Conservation (phyloP, 2,797 vertebrate genomes). For the Parauchenoglanis punctatus region DNA sequence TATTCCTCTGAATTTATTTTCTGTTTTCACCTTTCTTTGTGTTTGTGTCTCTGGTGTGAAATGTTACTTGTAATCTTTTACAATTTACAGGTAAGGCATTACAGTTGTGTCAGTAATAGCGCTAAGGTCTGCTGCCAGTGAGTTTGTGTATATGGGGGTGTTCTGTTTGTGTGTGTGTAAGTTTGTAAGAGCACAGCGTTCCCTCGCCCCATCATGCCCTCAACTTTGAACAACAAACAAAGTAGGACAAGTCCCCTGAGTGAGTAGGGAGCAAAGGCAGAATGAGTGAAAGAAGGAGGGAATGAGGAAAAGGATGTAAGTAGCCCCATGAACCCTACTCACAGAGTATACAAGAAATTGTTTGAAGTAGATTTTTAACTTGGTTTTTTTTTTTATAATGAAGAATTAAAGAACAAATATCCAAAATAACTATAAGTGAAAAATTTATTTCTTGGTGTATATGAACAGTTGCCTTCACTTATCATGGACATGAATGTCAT, state of each 20-base stretch:
- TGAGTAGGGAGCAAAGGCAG: constrained; percentile 6
- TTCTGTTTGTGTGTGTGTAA: constrained; percentile 46
- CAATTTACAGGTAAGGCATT: neutral
- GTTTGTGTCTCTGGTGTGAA: neutral
- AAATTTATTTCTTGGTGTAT: neutral
- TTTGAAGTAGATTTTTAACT: neutral
- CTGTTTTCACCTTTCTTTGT: neutral
- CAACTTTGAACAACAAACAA: constrained; percentile 61
- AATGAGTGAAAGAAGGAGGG: constrained; percentile 23
- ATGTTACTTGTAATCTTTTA: neutral
- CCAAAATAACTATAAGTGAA: neutral
- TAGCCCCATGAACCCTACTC: neutral
- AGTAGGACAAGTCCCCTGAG: constrained; percentile 72
- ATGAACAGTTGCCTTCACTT: no score
- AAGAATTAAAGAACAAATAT: neutral
- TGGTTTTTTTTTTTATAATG: neutral
- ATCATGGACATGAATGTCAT: no score
- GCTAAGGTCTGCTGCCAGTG: constrained; percentile 14
- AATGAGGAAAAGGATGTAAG: neutral
- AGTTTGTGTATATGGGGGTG: constrained; percentile 45
- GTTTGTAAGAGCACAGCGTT: constrained; percentile 57
- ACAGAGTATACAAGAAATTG: neutral
- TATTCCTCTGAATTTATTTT: neutral
- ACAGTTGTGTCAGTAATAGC: neutral
- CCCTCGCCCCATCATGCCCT: constrained; percentile 56